A percentile compares a stretch with the other conserved stretches of the same genome.
phyloP scores from a whole-genome alignment of 2,888 invertebrate genomes.

The Nomada flava region DNA sequence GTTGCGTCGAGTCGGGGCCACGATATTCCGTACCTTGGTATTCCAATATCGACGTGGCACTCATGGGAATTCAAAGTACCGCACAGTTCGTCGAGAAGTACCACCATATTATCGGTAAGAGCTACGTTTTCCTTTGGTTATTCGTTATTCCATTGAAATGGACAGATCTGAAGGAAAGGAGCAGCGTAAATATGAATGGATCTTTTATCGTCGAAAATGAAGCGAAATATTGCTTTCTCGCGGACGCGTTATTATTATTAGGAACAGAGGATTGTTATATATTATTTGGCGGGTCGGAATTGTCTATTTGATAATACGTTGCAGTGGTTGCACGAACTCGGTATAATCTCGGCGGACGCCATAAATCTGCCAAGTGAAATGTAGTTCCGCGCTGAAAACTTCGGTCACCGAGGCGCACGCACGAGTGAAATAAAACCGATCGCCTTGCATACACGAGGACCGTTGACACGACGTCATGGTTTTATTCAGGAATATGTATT shows the following conservation, averaged over 20 bases:
- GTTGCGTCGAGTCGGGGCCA: constrained; percentile 70
- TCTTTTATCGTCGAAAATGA: background rate
- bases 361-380: constrained; percentile 60
- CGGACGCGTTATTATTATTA: background rate
- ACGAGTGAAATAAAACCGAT: constrained; percentile 56
- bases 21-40: constrained; percentile 73
- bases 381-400: constrained; percentile 57
- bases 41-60: constrained; percentile 77
- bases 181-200: constrained; percentile 4
- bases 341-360: constrained; percentile 32
- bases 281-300: background rate
- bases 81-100: constrained; percentile 83
- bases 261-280: background rate
- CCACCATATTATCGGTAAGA: constrained; percentile 82
- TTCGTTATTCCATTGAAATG: background rate
- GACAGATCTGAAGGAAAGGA: background rate
- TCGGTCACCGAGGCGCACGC: constrained; percentile 43
- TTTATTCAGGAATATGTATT: constrained; percentile 48
- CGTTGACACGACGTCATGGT: constrained; percentile 18
- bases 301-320: constrained; percentile 40
- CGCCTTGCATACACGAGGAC: constrained; percentile 36
- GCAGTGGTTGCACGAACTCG: constrained; percentile 18
- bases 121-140: background rate
- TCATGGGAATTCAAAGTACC: constrained; percentile 85
- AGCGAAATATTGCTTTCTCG: background rate